These are phyloP conservation scores for Sialis fuliginosa DNA, from an alignment of 2,888 invertebrate genomes.

Conservation along the genomic window DNA sequence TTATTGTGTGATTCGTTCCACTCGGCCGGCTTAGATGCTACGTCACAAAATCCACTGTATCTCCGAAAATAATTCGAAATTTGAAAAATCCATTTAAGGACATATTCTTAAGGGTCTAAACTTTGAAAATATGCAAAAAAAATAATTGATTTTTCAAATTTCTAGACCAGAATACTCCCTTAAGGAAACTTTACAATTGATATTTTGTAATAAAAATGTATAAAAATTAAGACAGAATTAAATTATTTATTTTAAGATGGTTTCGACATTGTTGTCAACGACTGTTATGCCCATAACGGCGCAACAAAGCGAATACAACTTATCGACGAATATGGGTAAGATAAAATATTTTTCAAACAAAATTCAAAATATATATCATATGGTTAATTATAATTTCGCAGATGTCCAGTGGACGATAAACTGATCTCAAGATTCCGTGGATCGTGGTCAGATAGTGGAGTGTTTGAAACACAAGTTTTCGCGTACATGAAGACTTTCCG, in stretches of 20 bases:
- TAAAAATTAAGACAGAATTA: conserved; percentile 3
- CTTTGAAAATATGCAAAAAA: too few species aligned
- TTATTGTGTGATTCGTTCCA: too few species aligned
- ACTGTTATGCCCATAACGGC: conserved; percentile 87
- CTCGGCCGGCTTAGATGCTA: too few species aligned
- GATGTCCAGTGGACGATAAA: conserved; percentile 85
- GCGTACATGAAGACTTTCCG: conserved; percentile 91
- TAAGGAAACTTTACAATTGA: too few species aligned
- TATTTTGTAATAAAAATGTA: too few species aligned
- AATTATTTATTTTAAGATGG: conserved; percentile 46
- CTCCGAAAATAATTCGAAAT: too few species aligned
- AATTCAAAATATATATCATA: not conserved
- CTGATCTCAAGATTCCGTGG: conserved; percentile 82
- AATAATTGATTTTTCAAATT: too few species aligned
- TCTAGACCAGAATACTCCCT: too few species aligned
- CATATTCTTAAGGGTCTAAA: too few species aligned
- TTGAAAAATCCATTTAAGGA: too few species aligned
- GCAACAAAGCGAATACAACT: conserved; percentile 81
- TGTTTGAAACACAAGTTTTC: conserved; percentile 85
- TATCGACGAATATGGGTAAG: conserved; percentile 79
- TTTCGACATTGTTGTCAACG: conserved; percentile 87
- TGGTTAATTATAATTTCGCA: conserved; percentile 19
- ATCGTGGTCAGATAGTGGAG: conserved; percentile 80
- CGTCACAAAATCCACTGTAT: too few species aligned
- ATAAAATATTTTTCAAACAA: conserved; percentile 1